Percentiles rank a stretch among this genome's conserved stretches.
phyloP scores from a whole-genome alignment of 2,797 vertebrate species.

The Eulemur rubriventer region DNA sequence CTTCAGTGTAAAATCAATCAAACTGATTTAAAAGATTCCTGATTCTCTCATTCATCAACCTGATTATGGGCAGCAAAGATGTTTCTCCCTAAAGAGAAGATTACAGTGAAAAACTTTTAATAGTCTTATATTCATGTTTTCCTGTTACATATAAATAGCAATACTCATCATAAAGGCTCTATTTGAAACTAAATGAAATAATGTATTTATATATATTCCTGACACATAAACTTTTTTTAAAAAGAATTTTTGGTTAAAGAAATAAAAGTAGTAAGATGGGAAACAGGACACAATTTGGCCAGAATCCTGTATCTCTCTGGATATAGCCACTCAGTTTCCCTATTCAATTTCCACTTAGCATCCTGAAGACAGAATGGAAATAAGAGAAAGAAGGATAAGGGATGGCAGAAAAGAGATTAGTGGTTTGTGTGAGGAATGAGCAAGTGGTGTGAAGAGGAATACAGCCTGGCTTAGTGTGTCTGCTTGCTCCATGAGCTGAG shows the following conservation, averaged over 20 bases:
- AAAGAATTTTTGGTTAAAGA: neutral
- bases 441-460: neutral
- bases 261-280: neutral
- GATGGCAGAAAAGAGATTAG: neutral
- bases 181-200: neutral
- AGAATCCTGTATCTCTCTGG: neutral
- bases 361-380: neutral
- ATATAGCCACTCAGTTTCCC: neutral
- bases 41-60: neutral
- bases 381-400: neutral
- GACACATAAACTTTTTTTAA: neutral
- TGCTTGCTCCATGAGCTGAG: neutral
- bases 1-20: neutral
- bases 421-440: neutral
- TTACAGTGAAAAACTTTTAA: neutral
- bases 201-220: neutral
- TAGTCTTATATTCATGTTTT: neutral
- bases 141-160: neutral
- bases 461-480: neutral
- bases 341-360: neutral
- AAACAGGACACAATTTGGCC: neutral
- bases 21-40: neutral
- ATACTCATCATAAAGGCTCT: neutral
- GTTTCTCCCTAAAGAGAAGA: conserved; percentile 21
- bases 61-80: neutral